A percentile compares a stretch with the other conserved stretches of the same genome.
Conservation (phyloP, 2,888 invertebrate species). For the Alcis repandata region DNA sequence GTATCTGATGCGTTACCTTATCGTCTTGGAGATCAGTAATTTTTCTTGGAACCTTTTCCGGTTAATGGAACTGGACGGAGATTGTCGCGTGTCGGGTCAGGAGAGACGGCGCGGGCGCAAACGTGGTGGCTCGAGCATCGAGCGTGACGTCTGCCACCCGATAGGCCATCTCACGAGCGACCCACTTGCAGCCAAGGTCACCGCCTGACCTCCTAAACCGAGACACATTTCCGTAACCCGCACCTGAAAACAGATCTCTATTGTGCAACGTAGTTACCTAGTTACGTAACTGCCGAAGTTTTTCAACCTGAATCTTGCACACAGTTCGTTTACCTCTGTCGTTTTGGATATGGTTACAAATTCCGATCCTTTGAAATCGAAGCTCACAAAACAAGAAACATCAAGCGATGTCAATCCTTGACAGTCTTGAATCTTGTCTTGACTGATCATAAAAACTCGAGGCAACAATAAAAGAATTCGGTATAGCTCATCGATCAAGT, state of each 20-base stretch:
- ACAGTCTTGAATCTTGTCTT: conserved; percentile 19
- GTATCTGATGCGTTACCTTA: conserved; percentile 33
- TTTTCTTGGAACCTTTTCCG: conserved; percentile 29
- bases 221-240: conserved; percentile 67
- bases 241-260: conserved; percentile 57
- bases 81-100: conserved; percentile 39
- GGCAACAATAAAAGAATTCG: conserved; percentile 55
- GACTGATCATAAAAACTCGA: conserved; percentile 44
- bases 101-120: conserved; percentile 25
- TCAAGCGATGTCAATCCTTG: conserved; percentile 39
- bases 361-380: conserved; percentile 14
- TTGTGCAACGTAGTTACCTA: conserved; percentile 47
- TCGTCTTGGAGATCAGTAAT: conserved; percentile 19
- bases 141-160: conserved; percentile 85
- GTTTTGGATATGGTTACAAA: conserved; percentile 38
- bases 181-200: conserved; percentile 84
- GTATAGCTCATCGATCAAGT: conserved; percentile 61
- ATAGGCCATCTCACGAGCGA: conserved; percentile 85
- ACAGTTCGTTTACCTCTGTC: conserved; percentile 37
- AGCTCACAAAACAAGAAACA: conserved; percentile 27
- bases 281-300: conserved; percentile 39
- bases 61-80: conserved; percentile 18
- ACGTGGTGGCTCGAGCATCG: conserved; percentile 70
- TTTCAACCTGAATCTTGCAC: conserved; percentile 20
- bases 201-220: conserved; percentile 80